Base-by-base conservation (phyloP, 2,113 vertebrate genomes). In the Sclerurus mexicanus region DNA sequence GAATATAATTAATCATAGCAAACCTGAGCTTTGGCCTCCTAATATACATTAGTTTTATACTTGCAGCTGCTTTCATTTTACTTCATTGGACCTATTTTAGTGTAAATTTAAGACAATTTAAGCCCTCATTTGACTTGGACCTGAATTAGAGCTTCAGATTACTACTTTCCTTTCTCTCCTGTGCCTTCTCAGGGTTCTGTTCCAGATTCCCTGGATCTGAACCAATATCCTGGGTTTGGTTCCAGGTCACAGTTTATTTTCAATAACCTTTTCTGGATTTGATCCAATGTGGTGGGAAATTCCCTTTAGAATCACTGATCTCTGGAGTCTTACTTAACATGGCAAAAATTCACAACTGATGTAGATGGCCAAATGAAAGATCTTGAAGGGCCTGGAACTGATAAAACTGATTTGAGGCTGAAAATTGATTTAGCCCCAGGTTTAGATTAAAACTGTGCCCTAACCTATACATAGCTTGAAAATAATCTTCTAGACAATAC, bases 181-280 rank as follows among this genome's bases (percentile, higher is more conserved):
- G 72, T 82, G 79, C 52, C 58, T 95, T 92, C 60, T 85, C 56
- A 81, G 28, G 14, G 50, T 89, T 94, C 77, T 87, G 49, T 67
- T 96, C 62, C 69, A 79, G 40, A 87, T 91, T 91, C 49, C 62
- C 46, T 97, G 95, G 87, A 92, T 68, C 49, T 87, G 87, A 92
- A 93, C 37, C 74, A 95, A 82, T 1, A 5, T 73, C 49, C 85
- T 2, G 8, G 31, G 23, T 95, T 88, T 79, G 68, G 53, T 94
- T 94, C 94, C 95, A 95, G 91, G 71, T 96, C 85, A 85, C 44
- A 85, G 91, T 93, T 93, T 92, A 81, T 93, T 96, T 96, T 89
- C 66, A 95, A 58, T 93, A 85, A 60, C 71, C 40, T 85, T 89
- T 72, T 85, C 81, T 91, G 89, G 62, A 81, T 75, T 86, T 84